Conservation (phyloP, 2,797 vertebrate genomes). For the Caiman crocodilus region DNA sequence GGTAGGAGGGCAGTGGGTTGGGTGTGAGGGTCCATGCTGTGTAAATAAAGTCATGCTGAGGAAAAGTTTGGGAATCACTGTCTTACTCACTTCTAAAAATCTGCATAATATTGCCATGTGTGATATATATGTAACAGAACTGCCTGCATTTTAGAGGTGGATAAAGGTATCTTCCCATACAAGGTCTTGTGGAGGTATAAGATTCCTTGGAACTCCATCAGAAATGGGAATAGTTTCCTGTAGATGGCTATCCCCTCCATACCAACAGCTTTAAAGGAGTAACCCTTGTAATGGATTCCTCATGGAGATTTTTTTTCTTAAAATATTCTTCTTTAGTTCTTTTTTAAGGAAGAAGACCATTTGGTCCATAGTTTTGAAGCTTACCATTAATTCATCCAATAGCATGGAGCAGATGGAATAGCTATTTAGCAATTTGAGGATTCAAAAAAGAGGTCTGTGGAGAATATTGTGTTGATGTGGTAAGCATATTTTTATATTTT, state of each 20-base stretch:
- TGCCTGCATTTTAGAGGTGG: not conserved
- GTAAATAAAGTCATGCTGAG: no score
- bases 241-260: not conserved
- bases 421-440: not conserved
- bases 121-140: no score
- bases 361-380: not conserved
- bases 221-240: fast-evolving
- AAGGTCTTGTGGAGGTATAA: no score
- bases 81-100: no score
- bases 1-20: no score
- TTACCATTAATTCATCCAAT: not conserved
- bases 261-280: not conserved
- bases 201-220: not conserved
- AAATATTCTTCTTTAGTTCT: not conserved
- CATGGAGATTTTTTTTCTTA: not conserved
- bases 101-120: no score
- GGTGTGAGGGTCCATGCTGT: no score
- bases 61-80: no score
- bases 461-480: not conserved
- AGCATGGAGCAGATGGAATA: not conserved
- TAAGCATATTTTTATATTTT: conserved; percentile 14
- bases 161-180: not conserved
- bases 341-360: not conserved
- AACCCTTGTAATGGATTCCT: not conserved
- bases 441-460: not conserved